Evolutionary conservation across 2,888 invertebrate species (phyloP), one percentile per base, ranked within the genome.

Genomic region (Scaptomyza tumidula): DNA sequence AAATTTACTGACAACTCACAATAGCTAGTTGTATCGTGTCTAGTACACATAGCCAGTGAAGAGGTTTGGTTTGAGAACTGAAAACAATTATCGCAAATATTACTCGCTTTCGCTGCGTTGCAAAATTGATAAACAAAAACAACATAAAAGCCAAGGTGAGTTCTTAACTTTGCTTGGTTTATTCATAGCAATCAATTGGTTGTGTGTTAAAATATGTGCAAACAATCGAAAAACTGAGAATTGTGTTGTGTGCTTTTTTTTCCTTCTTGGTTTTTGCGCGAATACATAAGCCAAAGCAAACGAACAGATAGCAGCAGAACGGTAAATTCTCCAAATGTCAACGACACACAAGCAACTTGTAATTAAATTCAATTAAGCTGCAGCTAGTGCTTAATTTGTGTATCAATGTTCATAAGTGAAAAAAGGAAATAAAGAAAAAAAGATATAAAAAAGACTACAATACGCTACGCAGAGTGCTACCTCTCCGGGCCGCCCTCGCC

Each of bases 311-410:
- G 71, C 62, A 69, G 53, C 53, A 63, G 77, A 75, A 75, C 75
- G 77, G 75, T 75, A 72, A 71, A 75, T 76, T 76, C 77, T 72
- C 59, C 63, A 76, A 75, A 75, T 76, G 75, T 69, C 78, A 72
- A 67, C 71, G 78, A 74, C 75, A 66, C 61, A 61, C 56, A 56
- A 54, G 56, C 13, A 52, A 54, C 27, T 70, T 86, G 82, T 86
- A 89, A 88, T 89, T 89, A 89, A 89, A 88, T 86, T 89, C 89
- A 89, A 89, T 89, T 89, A 85, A 86, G 80, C 73, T 58, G 77
- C 75, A 75, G 73, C 75, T 54, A 58, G 71, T 78, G 70, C 76
- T 78, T 75, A 83, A 85, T 88, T 82, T 79, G 75, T 81, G 75
- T 78, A 76, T 75, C 66, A 80, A 75, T 57, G 80, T 75, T 73